Evolutionary conservation across 2,113 vertebrate species (phyloP), one percentile per base, ranked within the genome.

Genomic region (Xiphophorus couchianus): DNA sequence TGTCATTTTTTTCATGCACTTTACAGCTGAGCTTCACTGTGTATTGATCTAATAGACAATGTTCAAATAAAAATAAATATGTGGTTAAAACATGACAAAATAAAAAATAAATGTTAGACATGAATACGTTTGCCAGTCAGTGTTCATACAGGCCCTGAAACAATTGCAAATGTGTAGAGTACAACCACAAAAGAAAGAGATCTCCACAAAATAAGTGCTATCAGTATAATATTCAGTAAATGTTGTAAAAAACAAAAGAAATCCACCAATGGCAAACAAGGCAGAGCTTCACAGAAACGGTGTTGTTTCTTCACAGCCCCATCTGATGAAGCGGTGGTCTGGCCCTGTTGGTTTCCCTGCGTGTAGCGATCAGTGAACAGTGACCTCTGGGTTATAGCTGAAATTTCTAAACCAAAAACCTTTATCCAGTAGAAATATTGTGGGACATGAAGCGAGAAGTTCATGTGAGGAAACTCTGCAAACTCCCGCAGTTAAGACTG

Each of bases 401-500:
- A 29, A 25, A 33, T 25, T 69, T 69, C 39, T 12, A 48, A 69
- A 70, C 5, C 8, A 51, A 69, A 51, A 8, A 54, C 62, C 4
- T 31, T 51, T 31, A 54, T 28, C 33, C 33, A 11, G 27, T 12
- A 61, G 54, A 22, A 61, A 28, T 69, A 29, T 54, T 44, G 37
- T 39, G 42, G 10, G 27, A 31, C 44, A 10, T 69, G 66, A 51
- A 19, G 10, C 15, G 42, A 69, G 44, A 14, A 69, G 67, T 30
- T 69, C 28, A 69, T 51, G 67, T 54, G 67, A 51, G 25, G 39
- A 66, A 66, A 66, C n/a, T 7, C 65, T 27, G 25, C 35, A 67
- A 44, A 19, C 28, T 15, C 31, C 25, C 2, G 13, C n/a, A 42
- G 35, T 9, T 17, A 8, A 17, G 39, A 28, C n/a, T 17, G 13